Base-by-base conservation (phyloP, 2,888 invertebrate species). In the Heliconius hortense region DNA sequence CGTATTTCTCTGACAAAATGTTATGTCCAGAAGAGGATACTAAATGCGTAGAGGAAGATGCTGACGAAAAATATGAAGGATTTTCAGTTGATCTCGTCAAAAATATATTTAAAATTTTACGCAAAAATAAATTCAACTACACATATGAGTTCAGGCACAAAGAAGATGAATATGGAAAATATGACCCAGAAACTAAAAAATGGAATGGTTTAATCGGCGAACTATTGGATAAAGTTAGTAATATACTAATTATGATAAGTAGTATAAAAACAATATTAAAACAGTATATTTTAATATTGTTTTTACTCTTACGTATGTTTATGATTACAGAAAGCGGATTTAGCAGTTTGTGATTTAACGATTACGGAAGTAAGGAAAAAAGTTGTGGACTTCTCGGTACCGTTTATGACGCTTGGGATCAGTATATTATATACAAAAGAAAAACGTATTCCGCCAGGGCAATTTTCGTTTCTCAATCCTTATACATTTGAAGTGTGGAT, bases 351-450 rank as follows among this genome's bases (percentile, higher is more conserved):
- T 75, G 98, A 97, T 85, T 92, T 99, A 81, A 99, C 99, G 8
- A 99, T 99, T 77, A 99, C 98, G 0, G 98, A 97, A 87, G 96
- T 97, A 70, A 95, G 99, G 70, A 97, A 98, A 81, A 96, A 96
- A 83, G 97, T 97, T 10, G 97, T 98, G 0, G 98, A 98, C 88
- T 99, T 99, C 87, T 98, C 98, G 0, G 98, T 98, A 89, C 99
- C 99, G 0, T 99, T 99, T 88, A 99, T 99, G 98, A 97, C 97
- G 81, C 91, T 99, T 73, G 98, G 97, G 77, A 98, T 98, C 79
- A 97, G 98, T 83, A 98, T 99, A 84, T 89, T 98, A 73, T 98
- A 96, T 90, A 96, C 96, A 76, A 97, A 97, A 83, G 97, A 98
- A 26, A 95, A 95, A 76, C 96, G 96, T 84, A 95, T 96, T 64